phyloP scores from a whole-genome alignment of 2,113 vertebrate species.

The Bagarius yarrelli region DNA sequence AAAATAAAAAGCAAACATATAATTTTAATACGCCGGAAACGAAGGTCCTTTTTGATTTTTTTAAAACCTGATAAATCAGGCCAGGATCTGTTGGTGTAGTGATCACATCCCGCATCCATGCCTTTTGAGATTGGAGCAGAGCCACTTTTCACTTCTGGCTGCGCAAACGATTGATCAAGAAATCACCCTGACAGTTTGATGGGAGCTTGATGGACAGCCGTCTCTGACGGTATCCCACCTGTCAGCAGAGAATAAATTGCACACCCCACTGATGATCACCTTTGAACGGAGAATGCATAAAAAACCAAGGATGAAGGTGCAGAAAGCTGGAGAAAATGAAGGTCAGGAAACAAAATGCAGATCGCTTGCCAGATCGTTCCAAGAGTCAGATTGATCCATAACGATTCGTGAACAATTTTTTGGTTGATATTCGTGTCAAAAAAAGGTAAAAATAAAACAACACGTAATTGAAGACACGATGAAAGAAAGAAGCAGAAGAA shows the following conservation, averaged over 20 bases:
- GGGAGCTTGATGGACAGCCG: constrained; percentile 65
- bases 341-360: constrained; percentile 8
- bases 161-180: constrained; percentile 67
- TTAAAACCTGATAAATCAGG: background rate
- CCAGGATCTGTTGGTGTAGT: background rate
- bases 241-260: constrained; percentile 68
- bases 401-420: background rate
- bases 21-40: background rate
- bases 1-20: background rate
- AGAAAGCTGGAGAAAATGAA: constrained; percentile 12
- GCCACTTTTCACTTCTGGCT: constrained; percentile 47
- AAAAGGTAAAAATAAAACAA: background rate
- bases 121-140: constrained; percentile 53
- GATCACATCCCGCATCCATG: constrained; percentile 41
- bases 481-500: no score
- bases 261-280: constrained; percentile 68
- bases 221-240: constrained; percentile 63
- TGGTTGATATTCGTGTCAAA: background rate
- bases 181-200: constrained; percentile 67
- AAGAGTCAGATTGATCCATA: background rate
- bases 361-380: background rate
- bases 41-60: background rate
- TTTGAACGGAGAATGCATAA: constrained; percentile 61
- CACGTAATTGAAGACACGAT: no score
- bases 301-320: constrained; percentile 34